These are phyloP conservation scores for Meandrusa payeni DNA, from an alignment of 2,888 invertebrate genomes.

Conservation along the genomic window DNA sequence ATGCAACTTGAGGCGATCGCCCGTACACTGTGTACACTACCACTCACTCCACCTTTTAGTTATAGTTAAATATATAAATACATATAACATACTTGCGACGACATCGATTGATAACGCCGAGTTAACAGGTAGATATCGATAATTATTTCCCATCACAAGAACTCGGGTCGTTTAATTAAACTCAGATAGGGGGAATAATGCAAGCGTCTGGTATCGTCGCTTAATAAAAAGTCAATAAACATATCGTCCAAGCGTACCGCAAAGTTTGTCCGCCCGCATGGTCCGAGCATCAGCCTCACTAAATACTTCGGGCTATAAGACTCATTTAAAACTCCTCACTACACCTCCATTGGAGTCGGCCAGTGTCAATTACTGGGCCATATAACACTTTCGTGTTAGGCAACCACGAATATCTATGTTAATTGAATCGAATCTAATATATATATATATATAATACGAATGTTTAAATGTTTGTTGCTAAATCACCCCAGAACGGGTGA, in stretches of 20 bases:
- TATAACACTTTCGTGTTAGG: constrained; percentile 22
- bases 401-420: constrained; percentile 12
- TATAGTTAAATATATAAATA: too few species aligned
- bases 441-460: neutral
- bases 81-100: too few species aligned
- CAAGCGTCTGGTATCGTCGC: constrained; percentile 5
- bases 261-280: constrained; percentile 20
- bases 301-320: neutral
- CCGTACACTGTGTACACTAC: too few species aligned
- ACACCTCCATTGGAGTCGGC: neutral
- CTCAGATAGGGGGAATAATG: constrained; percentile 7
- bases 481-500: too few species aligned
- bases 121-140: too few species aligned
- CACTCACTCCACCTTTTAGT: too few species aligned
- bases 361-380: constrained; percentile 30
- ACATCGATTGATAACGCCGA: too few species aligned
- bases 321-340: constrained; percentile 13
- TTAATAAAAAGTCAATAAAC: constrained; percentile 24
- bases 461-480: too few species aligned
- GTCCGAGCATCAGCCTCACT: neutral
- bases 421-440: constrained; percentile 13
- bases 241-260: constrained; percentile 9
- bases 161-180: constrained; percentile 5
- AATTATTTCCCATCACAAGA: neutral
- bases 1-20: too few species aligned